Evolutionary conservation across 2,113 vertebrate genomes (phyloP).

Genomic region (Marcusenius ussheri): DNA sequence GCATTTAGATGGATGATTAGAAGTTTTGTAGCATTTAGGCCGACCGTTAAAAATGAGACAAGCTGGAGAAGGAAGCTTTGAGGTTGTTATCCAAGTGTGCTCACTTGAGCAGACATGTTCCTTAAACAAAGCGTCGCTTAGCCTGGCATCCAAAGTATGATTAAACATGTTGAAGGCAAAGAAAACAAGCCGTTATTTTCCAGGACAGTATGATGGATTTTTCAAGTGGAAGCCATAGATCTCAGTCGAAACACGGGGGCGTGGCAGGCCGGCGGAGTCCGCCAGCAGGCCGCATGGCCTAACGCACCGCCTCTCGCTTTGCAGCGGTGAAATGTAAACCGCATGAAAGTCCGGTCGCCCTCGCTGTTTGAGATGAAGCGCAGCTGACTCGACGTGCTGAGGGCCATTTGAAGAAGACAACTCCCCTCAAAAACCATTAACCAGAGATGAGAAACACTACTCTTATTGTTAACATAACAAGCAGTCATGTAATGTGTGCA

Average conservation of each 20-base stretch:
- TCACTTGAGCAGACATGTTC: conserved; percentile 6
- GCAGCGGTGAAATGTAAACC: background rate
- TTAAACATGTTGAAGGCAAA: conserved; percentile 4
- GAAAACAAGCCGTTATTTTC: conserved; percentile 9
- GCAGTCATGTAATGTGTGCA: background rate
- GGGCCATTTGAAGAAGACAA: background rate
- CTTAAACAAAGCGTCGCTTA: conserved; percentile 10
- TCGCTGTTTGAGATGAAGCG: background rate
- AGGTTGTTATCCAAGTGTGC: background rate
- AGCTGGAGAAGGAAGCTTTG: background rate
- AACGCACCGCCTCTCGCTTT: background rate
- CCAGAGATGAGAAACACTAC: background rate
- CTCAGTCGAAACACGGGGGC: background rate
- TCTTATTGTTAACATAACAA: background rate
- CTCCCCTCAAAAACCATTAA: background rate
- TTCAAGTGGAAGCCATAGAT: background rate
- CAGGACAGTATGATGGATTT: background rate
- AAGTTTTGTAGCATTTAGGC: background rate
- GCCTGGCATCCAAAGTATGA: background rate
- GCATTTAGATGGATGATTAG: background rate
- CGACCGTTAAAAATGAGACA: background rate
- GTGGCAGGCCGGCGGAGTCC: background rate
- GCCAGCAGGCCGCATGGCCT: background rate
- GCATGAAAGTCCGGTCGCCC: background rate
- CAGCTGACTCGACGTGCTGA: background rate